Conservation (phyloP, 35 echinoderm and acorn worm species). For the Ophiothrix spiculata region DNA sequence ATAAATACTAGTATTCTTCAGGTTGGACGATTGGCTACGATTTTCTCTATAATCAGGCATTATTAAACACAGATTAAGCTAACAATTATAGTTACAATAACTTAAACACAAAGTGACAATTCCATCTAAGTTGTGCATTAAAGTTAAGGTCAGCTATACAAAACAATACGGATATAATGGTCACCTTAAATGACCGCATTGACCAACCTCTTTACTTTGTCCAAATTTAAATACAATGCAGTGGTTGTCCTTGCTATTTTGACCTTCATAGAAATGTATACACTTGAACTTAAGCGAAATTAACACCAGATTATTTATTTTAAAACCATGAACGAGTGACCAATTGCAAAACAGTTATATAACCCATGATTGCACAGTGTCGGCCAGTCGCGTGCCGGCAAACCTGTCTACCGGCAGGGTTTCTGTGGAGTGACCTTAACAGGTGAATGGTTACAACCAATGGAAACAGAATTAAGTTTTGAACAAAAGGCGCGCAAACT, state of each 20-base stretch:
- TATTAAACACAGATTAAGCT: too few relatives aligned
- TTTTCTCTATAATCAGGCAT: too few relatives aligned
- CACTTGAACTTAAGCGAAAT: too few relatives aligned
- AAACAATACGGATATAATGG: too few relatives aligned
- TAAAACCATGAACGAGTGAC: neutral
- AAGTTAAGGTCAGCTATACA: too few relatives aligned
- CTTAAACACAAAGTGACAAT: too few relatives aligned
- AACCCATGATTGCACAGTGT: neutral
- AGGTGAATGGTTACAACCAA: neutral
- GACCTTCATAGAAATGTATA: neutral
- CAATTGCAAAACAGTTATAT: neutral
- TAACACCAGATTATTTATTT: too few relatives aligned
- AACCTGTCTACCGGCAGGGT: neutral
- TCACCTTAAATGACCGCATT: slow-evolving; percentile 5
- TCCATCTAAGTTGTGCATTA: too few relatives aligned
- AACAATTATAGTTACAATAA: too few relatives aligned
- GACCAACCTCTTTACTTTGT: neutral
- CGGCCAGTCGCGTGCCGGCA: neutral
- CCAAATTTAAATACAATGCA: neutral
- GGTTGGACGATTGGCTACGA: too few relatives aligned
- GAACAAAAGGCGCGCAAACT: neutral
- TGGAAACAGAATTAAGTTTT: neutral
- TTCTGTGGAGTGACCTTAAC: neutral
- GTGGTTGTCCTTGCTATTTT: neutral
- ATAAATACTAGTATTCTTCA: too few relatives aligned